Evolutionary conservation across 2,888 invertebrate genomes (phyloP).

Genomic region (Orchestes rusci): DNA sequence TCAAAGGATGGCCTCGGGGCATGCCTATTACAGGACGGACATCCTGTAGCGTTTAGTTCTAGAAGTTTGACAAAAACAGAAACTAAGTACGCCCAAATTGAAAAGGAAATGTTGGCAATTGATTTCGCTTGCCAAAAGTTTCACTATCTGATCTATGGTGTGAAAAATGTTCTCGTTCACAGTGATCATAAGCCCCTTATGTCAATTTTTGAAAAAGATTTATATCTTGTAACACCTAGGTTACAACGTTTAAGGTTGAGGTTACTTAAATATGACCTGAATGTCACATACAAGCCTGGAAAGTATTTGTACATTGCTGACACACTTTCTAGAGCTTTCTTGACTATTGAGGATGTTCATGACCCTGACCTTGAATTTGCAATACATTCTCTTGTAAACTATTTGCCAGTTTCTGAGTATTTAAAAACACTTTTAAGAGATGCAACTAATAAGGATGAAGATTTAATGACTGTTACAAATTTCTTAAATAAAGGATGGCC

Average conservation of each 20-base stretch:
- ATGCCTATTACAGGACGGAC: conserved; percentile 33
- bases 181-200: conserved; percentile 14
- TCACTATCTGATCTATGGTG: conserved; percentile 14
- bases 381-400: conserved; percentile 5
- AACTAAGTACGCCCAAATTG: conserved; percentile 37
- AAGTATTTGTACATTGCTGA: conserved; percentile 25
- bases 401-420: conserved; percentile 5
- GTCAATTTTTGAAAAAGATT: conserved; percentile 24
- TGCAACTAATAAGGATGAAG: conserved; percentile 5
- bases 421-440: not conserved
- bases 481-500: conserved; percentile 5
- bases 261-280: conserved; percentile 30
- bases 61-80: conserved; percentile 31
- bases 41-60: conserved; percentile 36
- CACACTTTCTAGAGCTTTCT: conserved; percentile 23
- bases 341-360: conserved; percentile 5
- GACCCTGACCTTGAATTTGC: conserved; percentile 7
- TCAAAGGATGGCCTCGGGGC: conserved; percentile 32
- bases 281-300: conserved; percentile 16
- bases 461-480: conserved; percentile 2
- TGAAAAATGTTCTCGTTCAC: conserved; percentile 6
- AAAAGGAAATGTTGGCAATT: conserved; percentile 37
- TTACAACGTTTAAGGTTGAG: conserved; percentile 32
- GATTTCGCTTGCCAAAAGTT: conserved; percentile 22
- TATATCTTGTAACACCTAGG: conserved; percentile 27